These are phyloP conservation scores for Drosophila subquinaria DNA, from an alignment of 2,888 invertebrate species.

Conservation along the genomic window DNA sequence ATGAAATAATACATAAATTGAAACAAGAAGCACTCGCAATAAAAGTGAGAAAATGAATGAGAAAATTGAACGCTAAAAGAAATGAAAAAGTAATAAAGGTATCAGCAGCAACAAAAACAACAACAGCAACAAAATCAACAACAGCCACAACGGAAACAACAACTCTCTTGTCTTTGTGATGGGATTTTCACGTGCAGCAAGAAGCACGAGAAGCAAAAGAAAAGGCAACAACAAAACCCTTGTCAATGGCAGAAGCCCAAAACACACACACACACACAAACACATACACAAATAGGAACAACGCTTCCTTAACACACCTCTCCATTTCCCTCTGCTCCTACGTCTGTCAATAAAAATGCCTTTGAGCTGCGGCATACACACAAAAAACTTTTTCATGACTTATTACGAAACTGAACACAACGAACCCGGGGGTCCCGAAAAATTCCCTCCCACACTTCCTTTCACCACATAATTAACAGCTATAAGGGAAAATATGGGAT, in stretches of 20 bases:
- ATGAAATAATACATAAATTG: constrained; percentile 40
- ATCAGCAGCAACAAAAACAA: constrained; percentile 26
- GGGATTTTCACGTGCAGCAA: constrained; percentile 70
- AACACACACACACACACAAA: constrained; percentile 19
- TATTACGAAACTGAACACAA: constrained; percentile 36
- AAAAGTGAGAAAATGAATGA: constrained; percentile 9
- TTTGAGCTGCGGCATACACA: constrained; percentile 48
- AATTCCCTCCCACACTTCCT: background rate
- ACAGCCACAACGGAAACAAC: constrained; percentile 12
- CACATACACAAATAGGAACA: constrained; percentile 18
- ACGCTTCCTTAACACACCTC: background rate
- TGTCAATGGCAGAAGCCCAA: constrained; percentile 60
- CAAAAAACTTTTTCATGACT: constrained; percentile 38
- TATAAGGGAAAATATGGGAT: constrained; percentile 10
- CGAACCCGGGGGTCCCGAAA: constrained; percentile 8
- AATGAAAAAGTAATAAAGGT: constrained; percentile 63
- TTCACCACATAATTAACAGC: constrained; percentile 38
- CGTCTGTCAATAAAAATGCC: constrained; percentile 69
- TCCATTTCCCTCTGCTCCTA: background rate
- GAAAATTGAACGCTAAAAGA: constrained; percentile 43
- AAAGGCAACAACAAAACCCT: constrained; percentile 52
- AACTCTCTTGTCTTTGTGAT: constrained; percentile 61
- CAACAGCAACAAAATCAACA: constrained; percentile 12
- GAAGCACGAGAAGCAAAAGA: constrained; percentile 15
- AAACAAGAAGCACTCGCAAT: constrained; percentile 25